Evolutionary conservation across 2,888 invertebrate genomes (phyloP), one percentile per base, ranked within the genome.

Genomic region (Drosophila pullipes): DNA sequence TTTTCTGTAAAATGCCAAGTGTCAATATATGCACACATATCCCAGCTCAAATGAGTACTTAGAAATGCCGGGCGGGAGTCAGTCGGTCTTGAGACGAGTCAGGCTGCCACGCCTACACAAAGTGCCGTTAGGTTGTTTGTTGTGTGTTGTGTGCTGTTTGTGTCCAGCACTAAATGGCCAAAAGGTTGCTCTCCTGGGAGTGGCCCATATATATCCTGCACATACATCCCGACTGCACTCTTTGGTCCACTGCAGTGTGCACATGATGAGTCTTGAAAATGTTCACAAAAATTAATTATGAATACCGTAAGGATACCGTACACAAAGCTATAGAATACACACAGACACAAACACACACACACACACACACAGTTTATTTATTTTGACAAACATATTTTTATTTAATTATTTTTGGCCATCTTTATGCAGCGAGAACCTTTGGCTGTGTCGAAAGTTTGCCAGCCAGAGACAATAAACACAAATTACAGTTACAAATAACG

Each of bases 91-190:
- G 64, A 76, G 73, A 61, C 54, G 18, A 55, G 64, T 25, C 22
- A 0, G 30, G 1, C 18, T 28, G 28, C 73, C 82, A 83, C 78
- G 78, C 75, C 90, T 61, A 67, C 62, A 41, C 50, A 11, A 28
- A 61, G 25, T 52, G n/a, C 75, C 85, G 83, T 80, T 85, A 74
- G 74, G 76, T 75, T 70, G 62, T 84, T 63, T 70, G 67, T 66
- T 82, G 66, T 76, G 44, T 50, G 57, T 52, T 63, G 67, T 69
- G 57, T 64, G 69, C 74, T 75, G 74, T 79, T 78, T 75, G 74
- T 80, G 79, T 65, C 73, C 69, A 67, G 81, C 87, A 91, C 89
- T 91, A 91, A 92, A 91, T 91, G 89, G 91, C 91, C 92, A 91
- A 91, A 92, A 91, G 92, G 92, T 92, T 78, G 74, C 74, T 83